These are phyloP conservation scores for Sthenelais limicola DNA, from an alignment of 2,888 invertebrate genomes.

Conservation along the genomic window DNA sequence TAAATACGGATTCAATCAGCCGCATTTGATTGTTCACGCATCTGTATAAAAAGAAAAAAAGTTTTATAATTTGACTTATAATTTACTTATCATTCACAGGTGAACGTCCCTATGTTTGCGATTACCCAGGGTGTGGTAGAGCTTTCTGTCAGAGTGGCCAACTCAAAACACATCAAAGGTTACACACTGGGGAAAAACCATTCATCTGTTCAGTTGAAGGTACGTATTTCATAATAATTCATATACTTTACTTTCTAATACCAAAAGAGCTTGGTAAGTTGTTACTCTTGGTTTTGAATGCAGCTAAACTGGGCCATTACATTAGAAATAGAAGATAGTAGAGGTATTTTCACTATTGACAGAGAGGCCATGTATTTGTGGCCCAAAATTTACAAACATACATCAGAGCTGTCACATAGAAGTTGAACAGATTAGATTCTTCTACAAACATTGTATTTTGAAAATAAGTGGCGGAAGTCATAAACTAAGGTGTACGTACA, in stretches of 20 bases:
- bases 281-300: no score
- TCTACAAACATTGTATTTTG: no score
- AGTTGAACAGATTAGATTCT: no score
- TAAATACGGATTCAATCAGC: no score
- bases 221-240: conserved; percentile 44
- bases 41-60: no score
- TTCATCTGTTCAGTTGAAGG: conserved; percentile 77
- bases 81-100: conserved; percentile 73
- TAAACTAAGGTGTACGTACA: no score
- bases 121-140: conserved; percentile 81
- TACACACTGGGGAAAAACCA: conserved; percentile 85
- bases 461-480: no score
- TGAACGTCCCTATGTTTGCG: conserved; percentile 82
- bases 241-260: background rate
- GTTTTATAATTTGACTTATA: background rate
- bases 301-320: no score
- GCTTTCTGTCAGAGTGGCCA: conserved; percentile 86
- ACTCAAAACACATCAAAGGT: conserved; percentile 82
- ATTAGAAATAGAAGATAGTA: no score
- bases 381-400: background rate
- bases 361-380: background rate
- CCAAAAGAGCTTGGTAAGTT: no score
- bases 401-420: background rate
- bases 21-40: no score
- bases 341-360: background rate